phyloP scores from a whole-genome alignment of 2,888 invertebrate species.

The Argynnis bischoffii region DNA sequence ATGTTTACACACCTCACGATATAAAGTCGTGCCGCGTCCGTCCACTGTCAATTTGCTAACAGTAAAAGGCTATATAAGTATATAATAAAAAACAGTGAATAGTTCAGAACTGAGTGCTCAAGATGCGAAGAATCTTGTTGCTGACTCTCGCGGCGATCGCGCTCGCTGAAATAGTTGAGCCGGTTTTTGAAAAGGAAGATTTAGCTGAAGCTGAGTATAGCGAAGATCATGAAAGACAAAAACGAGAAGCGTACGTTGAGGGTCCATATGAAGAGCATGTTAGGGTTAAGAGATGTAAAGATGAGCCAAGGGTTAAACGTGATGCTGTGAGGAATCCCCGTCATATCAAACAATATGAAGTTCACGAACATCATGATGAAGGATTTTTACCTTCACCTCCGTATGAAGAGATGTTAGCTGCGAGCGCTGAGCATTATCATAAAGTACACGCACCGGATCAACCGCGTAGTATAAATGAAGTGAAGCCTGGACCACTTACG shows the following conservation, averaged over 20 bases:
- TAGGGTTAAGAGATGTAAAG: constrained; percentile 59
- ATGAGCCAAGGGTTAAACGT: constrained; percentile 37
- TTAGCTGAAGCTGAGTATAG: constrained; percentile 55
- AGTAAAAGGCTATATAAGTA: constrained; percentile 66
- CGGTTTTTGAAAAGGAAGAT: constrained; percentile 66
- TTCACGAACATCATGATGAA: constrained; percentile 67
- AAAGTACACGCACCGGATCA: constrained; percentile 57
- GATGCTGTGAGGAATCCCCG: constrained; percentile 56
- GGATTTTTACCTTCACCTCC: constrained; percentile 55
- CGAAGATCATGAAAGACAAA: constrained; percentile 48
- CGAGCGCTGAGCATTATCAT: constrained; percentile 74
- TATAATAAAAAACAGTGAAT: constrained; percentile 65
- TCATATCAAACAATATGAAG: constrained; percentile 72
- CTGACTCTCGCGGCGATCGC: constrained; percentile 52
- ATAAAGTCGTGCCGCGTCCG: constrained; percentile 51
- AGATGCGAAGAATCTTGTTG: constrained; percentile 65
- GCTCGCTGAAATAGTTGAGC: constrained; percentile 56
- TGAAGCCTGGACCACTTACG: constrained; percentile 45
- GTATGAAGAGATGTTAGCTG: constrained; percentile 73
- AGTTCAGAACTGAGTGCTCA: constrained; percentile 49
- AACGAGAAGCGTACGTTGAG: constrained; percentile 54
- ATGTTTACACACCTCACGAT: constrained; percentile 55
- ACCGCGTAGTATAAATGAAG: constrained; percentile 52
- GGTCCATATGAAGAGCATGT: constrained; percentile 62
- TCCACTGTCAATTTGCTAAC: constrained; percentile 54